Conservation (phyloP, 1,140 invertebrate species). For the Monomorium pharaonis region DNA sequence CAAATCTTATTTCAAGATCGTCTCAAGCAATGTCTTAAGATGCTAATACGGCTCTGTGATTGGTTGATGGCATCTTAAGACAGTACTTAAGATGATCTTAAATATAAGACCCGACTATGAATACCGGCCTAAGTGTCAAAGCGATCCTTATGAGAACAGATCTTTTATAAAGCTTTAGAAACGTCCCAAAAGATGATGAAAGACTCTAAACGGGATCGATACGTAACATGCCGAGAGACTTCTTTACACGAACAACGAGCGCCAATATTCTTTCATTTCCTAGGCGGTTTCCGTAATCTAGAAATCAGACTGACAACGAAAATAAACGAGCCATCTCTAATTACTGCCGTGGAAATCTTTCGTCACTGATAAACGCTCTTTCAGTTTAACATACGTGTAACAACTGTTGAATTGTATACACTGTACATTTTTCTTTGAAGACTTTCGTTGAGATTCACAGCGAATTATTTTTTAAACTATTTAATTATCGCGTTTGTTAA, state of each 20-base stretch:
- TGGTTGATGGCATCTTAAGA: too few species aligned
- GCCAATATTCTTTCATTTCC: constrained; percentile 52
- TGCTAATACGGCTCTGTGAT: too few species aligned
- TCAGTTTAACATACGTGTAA: constrained; percentile 7
- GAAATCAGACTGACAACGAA: constrained; percentile 38
- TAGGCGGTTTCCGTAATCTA: not conserved
- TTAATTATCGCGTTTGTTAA: not conserved
- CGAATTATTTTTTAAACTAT: not conserved
- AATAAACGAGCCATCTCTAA: constrained; percentile 46
- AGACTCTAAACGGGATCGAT: constrained; percentile 46
- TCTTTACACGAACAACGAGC: constrained; percentile 30
- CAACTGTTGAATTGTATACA: not conserved
- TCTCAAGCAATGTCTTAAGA: too few species aligned
- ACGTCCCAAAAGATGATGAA: not conserved
- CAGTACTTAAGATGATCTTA: too few species aligned
- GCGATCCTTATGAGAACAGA: not conserved
- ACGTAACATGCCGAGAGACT: constrained; percentile 1
- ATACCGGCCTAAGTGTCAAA: too few species aligned
- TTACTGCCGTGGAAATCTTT: constrained; percentile 59
- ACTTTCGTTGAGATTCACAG: not conserved
- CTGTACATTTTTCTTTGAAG: constrained; percentile 5
- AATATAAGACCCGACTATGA: too few species aligned
- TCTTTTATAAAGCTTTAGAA: not conserved
- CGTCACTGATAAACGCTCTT: not conserved
- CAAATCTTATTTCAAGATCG: too few species aligned